Evolutionary conservation across 2,888 invertebrate genomes (phyloP).

Genomic region (Sthenelais limicola): DNA sequence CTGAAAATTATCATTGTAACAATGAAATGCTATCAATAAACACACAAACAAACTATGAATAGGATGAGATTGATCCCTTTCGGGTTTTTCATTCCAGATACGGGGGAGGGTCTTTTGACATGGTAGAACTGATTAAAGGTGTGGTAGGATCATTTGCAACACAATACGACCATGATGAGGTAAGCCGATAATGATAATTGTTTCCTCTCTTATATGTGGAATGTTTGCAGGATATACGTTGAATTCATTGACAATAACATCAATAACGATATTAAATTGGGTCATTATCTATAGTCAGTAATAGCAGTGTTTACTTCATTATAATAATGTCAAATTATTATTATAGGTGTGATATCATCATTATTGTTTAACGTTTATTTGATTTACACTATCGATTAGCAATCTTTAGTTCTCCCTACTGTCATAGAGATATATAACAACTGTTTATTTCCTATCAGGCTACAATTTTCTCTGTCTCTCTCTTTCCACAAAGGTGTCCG

Average conservation of each 20-base stretch:
- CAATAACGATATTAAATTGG: too few species aligned
- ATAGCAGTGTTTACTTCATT: too few species aligned
- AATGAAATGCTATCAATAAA: too few species aligned
- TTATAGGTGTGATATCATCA: background rate
- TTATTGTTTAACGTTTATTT: background rate
- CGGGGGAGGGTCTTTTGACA: conserved; percentile 58
- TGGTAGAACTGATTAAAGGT: conserved; percentile 60
- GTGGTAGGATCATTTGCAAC: conserved; percentile 63
- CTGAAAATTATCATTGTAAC: background rate
- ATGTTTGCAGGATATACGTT: too few species aligned
- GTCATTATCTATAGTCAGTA: too few species aligned
- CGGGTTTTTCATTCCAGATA: conserved; percentile 54
- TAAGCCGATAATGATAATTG: conserved; percentile 45
- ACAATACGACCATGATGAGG: conserved; percentile 68
- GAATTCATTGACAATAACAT: too few species aligned
- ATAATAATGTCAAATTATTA: too few species aligned
- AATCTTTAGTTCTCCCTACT: background rate
- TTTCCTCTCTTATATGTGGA: too few species aligned
- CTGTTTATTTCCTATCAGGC: background rate
- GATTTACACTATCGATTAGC: background rate
- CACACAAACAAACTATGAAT: too few species aligned
- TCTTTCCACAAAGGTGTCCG: conserved; percentile 53
- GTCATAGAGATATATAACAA: background rate
- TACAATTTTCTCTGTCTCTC: background rate
- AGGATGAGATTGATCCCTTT: too few species aligned